Evolutionary conservation across 2,113 vertebrate genomes (phyloP).

Genomic region (Phoenicopterus ruber): DNA sequence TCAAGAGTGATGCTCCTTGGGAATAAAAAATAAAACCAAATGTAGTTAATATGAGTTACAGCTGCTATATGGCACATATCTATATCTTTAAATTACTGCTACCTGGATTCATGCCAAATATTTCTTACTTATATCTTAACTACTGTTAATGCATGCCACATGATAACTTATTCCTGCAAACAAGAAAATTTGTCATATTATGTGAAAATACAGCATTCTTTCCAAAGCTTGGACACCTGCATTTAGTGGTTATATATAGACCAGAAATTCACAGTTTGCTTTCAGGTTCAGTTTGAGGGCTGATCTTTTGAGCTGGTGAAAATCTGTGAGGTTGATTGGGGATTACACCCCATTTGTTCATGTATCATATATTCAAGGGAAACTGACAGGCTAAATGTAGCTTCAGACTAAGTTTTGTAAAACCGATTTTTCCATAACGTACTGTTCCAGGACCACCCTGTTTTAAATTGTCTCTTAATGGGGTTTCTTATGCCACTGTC

Average conservation of each 20-base stretch:
- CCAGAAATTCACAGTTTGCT: background rate
- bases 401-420: background rate
- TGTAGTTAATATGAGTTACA: background rate
- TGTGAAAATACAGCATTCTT: background rate
- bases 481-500: background rate
- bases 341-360: background rate
- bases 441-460: background rate
- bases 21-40: background rate
- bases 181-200: background rate
- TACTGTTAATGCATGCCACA: background rate
- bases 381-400: background rate
- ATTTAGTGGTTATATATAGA: background rate
- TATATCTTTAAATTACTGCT: background rate
- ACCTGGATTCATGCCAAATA: background rate
- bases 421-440: background rate
- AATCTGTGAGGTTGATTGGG: background rate
- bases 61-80: background rate
- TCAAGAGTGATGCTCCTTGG: background rate
- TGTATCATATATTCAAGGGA: background rate
- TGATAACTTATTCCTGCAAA: background rate
- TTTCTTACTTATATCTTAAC: background rate
- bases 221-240: background rate
- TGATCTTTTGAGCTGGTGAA: background rate
- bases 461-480: background rate
- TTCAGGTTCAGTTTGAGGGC: background rate